Percentiles rank a stretch among this genome's conserved stretches.
Evolutionary conservation across 2,797 vertebrate species (phyloP).

Genomic region (Sciurus vulgaris): DNA sequence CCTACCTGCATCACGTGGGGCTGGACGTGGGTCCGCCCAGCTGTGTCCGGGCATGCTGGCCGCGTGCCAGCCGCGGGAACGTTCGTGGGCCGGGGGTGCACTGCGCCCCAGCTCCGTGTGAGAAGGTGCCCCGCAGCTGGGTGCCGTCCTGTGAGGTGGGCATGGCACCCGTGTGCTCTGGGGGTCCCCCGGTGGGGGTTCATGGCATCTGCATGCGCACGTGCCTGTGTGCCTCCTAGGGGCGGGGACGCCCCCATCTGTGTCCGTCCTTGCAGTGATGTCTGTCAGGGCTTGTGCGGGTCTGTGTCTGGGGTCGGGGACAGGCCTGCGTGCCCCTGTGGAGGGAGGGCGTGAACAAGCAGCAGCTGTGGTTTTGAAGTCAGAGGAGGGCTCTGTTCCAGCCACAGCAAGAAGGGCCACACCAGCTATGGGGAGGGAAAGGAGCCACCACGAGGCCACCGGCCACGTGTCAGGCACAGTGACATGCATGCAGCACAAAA

Average conservation of each 20-base stretch:
- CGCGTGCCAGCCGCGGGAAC: accelerated
- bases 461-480: neutral
- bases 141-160: neutral
- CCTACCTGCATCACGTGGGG: accelerated
- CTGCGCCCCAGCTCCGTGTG: neutral
- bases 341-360: neutral
- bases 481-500: no score
- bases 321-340: neutral
- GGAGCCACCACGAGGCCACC: neutral
- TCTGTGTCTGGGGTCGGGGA: no score
- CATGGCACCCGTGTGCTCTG: neutral
- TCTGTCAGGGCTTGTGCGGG: neutral
- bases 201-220: neutral
- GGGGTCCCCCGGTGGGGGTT: no score
- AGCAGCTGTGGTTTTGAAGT: neutral
- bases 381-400: neutral
- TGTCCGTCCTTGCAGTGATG: no score
- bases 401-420: neutral
- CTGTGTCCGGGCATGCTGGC: neutral
- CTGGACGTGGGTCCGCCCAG: no score
- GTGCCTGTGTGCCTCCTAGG: neutral
- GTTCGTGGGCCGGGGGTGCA: neutral
- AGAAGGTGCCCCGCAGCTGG: neutral
- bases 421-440: no score
- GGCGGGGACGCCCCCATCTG: neutral